A percentile compares a stretch with the other conserved stretches of the same genome.
Evolutionary conservation across 2,797 vertebrate genomes (phyloP).

Genomic region (Melanotaenia boesemani): DNA sequence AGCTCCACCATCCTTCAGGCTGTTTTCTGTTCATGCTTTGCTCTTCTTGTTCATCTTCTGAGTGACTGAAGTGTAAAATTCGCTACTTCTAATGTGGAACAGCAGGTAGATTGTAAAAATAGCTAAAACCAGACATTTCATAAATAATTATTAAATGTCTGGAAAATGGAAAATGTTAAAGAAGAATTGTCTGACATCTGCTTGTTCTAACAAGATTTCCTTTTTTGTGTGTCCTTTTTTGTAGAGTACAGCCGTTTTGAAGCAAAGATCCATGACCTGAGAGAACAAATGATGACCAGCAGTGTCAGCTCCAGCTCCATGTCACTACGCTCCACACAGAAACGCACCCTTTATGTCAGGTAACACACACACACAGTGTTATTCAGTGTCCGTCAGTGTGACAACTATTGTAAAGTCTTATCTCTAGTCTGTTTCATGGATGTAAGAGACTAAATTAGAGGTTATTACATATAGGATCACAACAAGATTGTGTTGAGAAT

Average conservation of each 20-base stretch:
- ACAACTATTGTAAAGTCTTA: constrained; percentile 54
- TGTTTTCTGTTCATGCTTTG: constrained; percentile 15
- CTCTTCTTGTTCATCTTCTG: constrained; percentile 31
- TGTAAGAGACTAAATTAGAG: constrained; percentile 30
- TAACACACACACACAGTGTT: constrained; percentile 37
- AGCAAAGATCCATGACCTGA: constrained; percentile 96
- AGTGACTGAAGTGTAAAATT: constrained; percentile 30
- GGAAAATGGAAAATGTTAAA: background rate
- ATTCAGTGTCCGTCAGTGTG: constrained; percentile 49
- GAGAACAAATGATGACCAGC: constrained; percentile 98
- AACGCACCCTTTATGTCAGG: constrained; percentile 86
- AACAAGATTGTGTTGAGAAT: constrained; percentile 34
- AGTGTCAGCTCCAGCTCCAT: constrained; percentile 95
- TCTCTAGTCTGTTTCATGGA: constrained; percentile 47
- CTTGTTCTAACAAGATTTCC: constrained; percentile 23
- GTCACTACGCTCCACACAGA: constrained; percentile 94
- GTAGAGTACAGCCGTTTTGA: constrained; percentile 95
- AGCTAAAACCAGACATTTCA: constrained; percentile 2
- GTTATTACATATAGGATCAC: constrained; percentile 59
- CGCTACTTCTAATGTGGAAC: constrained; percentile 10
- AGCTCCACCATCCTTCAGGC: background rate
- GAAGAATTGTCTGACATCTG: constrained; percentile 4
- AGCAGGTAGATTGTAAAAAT: constrained; percentile 8
- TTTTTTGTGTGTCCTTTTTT: constrained; percentile 43
- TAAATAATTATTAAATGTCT: background rate